Base-by-base conservation (phyloP, 2,113 vertebrate genomes). In the Pristiophorus japonicus region DNA sequence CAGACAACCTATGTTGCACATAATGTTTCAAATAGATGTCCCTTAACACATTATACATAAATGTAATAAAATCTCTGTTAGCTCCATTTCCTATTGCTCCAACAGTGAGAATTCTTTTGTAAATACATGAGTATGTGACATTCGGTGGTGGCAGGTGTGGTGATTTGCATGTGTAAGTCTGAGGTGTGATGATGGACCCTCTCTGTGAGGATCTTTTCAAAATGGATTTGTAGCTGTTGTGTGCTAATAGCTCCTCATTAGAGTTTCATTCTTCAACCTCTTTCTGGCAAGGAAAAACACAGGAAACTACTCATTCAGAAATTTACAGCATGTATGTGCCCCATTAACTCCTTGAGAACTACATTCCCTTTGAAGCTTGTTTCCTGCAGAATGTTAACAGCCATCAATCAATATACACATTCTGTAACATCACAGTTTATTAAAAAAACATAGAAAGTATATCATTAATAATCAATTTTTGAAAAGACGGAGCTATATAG, bases 261-360 rank as follows among this genome's bases (percentile, higher is more conserved):
- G 14, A 63, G 88, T 63, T 65, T 38, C 88, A 92, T 92, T 92
- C 93, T 94, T 67, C 66, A 67, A 11, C 42, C 65, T 6, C 42
- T 70, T 70, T 94, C 65, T 70, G 66, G 93, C 65, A 94, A 47
- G 65, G 63, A 67, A 67, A 65, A 94, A 70, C 92, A 94, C 92
- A 94, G 93, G 93, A 94, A 94, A 51, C 93, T 70, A 94, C 93
- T 94, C 65, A 94, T 94, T 94, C 66, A 94, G 93, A 67, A 92
- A 70, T 70, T 94, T 67, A 94, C 66, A 94, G 65, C 93, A 34
- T 70, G 93, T 66, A 70, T 70, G 42, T 59, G 93, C 93, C 27
- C 65, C 93, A 94, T 94, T 94, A 94, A 94, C 93, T 94, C 93
- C 65, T 70, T 51, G 42, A 70, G 66, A 70, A 70, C 93, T 45